These are phyloP conservation scores for Epizoanthus fatuus DNA, from an alignment of 92 coral and sea anemone species.

Conservation along the genomic window DNA sequence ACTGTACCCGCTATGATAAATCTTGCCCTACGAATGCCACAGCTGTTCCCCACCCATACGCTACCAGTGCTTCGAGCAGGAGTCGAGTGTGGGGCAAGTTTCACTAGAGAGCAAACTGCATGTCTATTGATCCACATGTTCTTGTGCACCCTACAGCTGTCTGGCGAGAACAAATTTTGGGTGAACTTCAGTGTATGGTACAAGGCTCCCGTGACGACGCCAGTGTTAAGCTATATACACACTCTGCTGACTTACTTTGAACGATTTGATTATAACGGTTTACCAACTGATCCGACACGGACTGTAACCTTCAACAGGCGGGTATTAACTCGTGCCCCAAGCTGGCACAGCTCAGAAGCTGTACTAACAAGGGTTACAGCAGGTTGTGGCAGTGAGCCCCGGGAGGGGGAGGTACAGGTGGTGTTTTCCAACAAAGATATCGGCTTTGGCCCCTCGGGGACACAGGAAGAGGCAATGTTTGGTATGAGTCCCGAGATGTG, in stretches of 20 bases:
- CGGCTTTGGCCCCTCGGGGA: conserved; percentile 39
- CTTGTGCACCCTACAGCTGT: conserved; percentile 28
- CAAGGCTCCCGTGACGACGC: conserved; percentile 10
- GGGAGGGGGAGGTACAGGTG: conserved; percentile 38
- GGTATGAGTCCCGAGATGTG: conserved; percentile 50
- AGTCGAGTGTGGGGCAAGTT: neutral
- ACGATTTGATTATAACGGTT: neutral
- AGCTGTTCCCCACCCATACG: conserved; percentile 17
- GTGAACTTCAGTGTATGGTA: conserved; percentile 49
- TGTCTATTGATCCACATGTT: conserved; percentile 36
- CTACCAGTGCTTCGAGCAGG: conserved; percentile 14
- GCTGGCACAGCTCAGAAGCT: conserved; percentile 19
- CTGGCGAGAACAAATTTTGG: conserved; percentile 19
- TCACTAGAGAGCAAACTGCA: conserved; percentile 27
- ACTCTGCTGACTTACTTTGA: conserved; percentile 21
- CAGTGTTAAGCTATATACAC: conserved; percentile 11
- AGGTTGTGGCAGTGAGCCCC: conserved; percentile 33
- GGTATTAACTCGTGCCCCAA: neutral
- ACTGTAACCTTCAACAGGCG: conserved; percentile 9
- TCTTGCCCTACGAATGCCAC: conserved; percentile 24
- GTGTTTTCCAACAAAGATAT: conserved; percentile 41
- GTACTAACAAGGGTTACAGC: neutral
- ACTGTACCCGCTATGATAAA: conserved; percentile 23
- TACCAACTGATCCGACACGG: neutral
- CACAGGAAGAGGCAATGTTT: conserved; percentile 41